Conservation (phyloP, 2,888 invertebrate species). For the Acanthopleura granulata region DNA sequence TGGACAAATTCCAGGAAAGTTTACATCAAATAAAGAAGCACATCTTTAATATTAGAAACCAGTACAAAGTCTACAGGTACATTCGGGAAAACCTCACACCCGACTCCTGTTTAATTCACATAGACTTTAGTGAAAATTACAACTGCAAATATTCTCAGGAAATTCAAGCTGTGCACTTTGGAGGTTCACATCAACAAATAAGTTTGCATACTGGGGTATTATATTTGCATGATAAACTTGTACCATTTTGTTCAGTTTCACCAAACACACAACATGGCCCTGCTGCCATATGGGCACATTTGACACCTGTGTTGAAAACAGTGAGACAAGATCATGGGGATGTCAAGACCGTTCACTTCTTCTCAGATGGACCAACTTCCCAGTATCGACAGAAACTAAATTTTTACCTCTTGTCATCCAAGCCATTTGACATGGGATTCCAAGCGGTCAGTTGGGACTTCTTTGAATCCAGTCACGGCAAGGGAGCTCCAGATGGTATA, state of each 20-base stretch:
- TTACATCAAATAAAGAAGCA: conserved; percentile 21
- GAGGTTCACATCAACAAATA: not conserved
- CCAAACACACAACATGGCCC: conserved; percentile 59
- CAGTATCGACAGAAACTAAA: conserved; percentile 66
- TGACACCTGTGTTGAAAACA: conserved; percentile 49
- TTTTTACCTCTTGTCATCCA: conserved; percentile 54
- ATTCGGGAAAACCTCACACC: conserved; percentile 9
- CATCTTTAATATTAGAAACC: conserved; percentile 19
- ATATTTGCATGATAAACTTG: not conserved
- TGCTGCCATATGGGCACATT: conserved; percentile 66
- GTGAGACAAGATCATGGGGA: conserved; percentile 23
- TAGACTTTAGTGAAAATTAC: not conserved
- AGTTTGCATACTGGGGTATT: not conserved
- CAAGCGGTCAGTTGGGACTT: conserved; percentile 51
- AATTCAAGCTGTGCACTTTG: not conserved
- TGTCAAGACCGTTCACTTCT: conserved; percentile 33
- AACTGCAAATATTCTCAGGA: not conserved
- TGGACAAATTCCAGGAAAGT: conserved; percentile 21
- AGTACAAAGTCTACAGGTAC: conserved; percentile 17
- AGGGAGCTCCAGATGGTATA: conserved; percentile 61
- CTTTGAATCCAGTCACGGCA: conserved; percentile 63
- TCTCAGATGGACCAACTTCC: conserved; percentile 54
- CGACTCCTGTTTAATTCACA: not conserved
- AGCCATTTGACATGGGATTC: conserved; percentile 26
- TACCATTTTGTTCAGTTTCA: conserved; percentile 56